A percentile compares a stretch with the other conserved stretches of the same genome.
Evolutionary conservation across 1,140 invertebrate genomes (phyloP).

Genomic region (Aphidius ervi): DNA sequence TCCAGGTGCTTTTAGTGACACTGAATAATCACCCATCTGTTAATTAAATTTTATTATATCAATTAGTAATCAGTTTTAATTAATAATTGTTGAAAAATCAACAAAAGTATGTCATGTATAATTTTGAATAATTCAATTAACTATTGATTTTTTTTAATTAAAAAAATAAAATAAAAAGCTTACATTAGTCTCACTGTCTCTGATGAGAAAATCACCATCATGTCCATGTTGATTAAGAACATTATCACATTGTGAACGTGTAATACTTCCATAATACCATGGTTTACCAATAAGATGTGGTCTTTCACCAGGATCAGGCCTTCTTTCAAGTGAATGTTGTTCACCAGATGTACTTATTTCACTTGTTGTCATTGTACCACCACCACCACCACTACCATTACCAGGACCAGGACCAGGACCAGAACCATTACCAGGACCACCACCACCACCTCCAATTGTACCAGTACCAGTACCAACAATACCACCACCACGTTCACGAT

Average conservation of each 20-base stretch:
- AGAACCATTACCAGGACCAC: conserved; percentile 18
- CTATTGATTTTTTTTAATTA: neutral
- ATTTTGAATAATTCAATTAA: conserved; percentile 6
- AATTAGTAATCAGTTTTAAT: neutral
- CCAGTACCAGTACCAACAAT: neutral
- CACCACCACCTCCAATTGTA: conserved; percentile 17
- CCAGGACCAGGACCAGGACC: neutral
- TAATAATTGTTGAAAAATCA: neutral
- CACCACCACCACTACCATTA: conserved; percentile 17
- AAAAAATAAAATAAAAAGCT: conserved; percentile 48
- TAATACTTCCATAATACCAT: conserved; percentile 97
- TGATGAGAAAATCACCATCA: conserved; percentile 97
- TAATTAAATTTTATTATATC: conserved; percentile 33
- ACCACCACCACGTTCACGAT: conserved; percentile 55
- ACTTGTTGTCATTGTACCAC: conserved; percentile 40
- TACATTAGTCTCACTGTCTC: conserved; percentile 98
- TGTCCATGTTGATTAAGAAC: conserved; percentile 89
- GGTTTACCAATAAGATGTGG: conserved; percentile 73
- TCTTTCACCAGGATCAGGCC: conserved; percentile 56
- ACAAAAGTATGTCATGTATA: neutral
- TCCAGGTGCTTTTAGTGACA: conserved; percentile 94
- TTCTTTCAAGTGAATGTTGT: conserved; percentile 50
- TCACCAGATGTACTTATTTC: conserved; percentile 42
- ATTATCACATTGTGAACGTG: conserved; percentile 90
- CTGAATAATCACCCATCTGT: conserved; percentile 96